These are phyloP conservation scores for Eutrigla gurnardus DNA, from an alignment of 2,797 vertebrate species.

Conservation along the genomic window DNA sequence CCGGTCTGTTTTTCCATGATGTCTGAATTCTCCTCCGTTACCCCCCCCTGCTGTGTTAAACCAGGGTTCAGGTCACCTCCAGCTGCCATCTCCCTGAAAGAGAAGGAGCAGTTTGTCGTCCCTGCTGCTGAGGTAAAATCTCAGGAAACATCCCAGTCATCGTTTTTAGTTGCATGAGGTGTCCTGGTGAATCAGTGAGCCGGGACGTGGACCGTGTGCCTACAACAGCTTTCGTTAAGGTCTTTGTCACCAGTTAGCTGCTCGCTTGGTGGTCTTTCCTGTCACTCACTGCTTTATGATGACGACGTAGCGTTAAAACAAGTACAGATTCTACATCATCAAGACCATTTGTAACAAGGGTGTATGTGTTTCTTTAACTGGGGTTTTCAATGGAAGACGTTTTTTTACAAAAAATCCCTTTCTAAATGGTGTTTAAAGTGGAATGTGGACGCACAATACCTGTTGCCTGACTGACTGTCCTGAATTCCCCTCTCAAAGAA, in stretches of 20 bases:
- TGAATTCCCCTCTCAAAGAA: slow-evolving; percentile 24
- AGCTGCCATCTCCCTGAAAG: slow-evolving; percentile 83
- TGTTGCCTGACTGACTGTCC: not conserved
- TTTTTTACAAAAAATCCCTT: not conserved
- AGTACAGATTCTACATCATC: not conserved
- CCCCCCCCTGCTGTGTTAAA: slow-evolving; percentile 28
- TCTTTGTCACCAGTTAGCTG: slow-evolving; percentile 21
- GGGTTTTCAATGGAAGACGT: not conserved
- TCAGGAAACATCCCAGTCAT: slow-evolving; percentile 43
- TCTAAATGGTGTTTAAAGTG: not conserved
- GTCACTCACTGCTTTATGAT: not conserved
- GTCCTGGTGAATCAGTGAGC: slow-evolving; percentile 38
- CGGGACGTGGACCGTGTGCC: slow-evolving; percentile 4
- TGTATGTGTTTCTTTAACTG: not conserved
- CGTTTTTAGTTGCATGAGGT: slow-evolving; percentile 24
- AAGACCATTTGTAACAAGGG: not conserved
- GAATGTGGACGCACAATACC: slow-evolving; percentile 9
- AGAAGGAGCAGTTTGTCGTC: slow-evolving; percentile 78
- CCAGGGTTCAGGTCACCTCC: slow-evolving; percentile 71
- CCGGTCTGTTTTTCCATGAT: not conserved
- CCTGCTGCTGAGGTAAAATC: slow-evolving; percentile 78
- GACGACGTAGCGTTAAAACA: slow-evolving; percentile 7
- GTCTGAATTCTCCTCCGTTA: not conserved
- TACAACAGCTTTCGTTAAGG: slow-evolving; percentile 8
- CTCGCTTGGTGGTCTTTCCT: not conserved